phyloP scores from a whole-genome alignment of 2,888 invertebrate genomes.

The Pheosia gnoma region DNA sequence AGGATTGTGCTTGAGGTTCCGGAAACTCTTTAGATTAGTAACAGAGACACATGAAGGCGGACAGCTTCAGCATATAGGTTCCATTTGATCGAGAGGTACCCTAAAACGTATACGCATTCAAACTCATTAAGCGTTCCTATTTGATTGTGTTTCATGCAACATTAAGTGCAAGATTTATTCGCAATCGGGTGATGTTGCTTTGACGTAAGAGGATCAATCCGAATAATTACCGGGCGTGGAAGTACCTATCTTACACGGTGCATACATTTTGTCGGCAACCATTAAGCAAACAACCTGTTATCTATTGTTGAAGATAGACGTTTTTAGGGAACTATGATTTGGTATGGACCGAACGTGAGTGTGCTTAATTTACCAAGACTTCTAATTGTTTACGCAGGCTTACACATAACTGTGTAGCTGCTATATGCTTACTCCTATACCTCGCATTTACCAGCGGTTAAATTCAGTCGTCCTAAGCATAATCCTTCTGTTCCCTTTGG shows the following conservation, averaged over 20 bases:
- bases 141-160: neutral
- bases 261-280: conserved; percentile 15
- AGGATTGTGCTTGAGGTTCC: too few relatives aligned
- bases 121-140: neutral
- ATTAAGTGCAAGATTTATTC: neutral
- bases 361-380: neutral
- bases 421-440: too few relatives aligned
- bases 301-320: conserved; percentile 6
- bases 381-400: too few relatives aligned
- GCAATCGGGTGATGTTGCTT: neutral
- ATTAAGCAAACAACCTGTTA: conserved; percentile 24
- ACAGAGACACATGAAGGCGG: too few relatives aligned
- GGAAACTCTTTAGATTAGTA: too few relatives aligned
- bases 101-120: too few relatives aligned
- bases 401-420: too few relatives aligned
- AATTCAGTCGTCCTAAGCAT: neutral
- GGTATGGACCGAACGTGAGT: neutral
- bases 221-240: conserved; percentile 16
- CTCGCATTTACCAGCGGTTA: neutral
- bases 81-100: too few relatives aligned
- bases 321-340: conserved; percentile 5
- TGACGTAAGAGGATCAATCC: conserved; percentile 1
- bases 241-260: conserved; percentile 16
- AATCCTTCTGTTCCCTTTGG: neutral
- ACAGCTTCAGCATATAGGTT: too few relatives aligned